These are phyloP conservation scores for Drosophila differens DNA, from an alignment of 2,888 invertebrate species.

Conservation along the genomic window DNA sequence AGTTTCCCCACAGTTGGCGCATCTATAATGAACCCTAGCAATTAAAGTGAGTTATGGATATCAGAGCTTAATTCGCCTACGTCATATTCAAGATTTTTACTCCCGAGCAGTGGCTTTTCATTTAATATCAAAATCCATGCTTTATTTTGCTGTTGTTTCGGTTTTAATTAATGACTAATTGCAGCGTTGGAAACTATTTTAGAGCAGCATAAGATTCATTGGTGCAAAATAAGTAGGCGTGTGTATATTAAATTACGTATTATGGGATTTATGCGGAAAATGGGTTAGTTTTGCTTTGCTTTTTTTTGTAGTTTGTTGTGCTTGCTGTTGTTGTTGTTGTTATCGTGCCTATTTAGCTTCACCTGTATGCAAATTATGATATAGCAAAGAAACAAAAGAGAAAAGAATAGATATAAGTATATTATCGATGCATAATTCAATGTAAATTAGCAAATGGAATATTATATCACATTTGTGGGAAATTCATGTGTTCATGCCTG, in stretches of 20 bases:
- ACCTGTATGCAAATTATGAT: conserved; percentile 44
- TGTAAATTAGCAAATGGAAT: conserved; percentile 46
- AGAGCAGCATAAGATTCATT: conserved; percentile 18
- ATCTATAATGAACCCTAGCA: conserved; percentile 9
- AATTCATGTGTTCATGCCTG: conserved; percentile 17
- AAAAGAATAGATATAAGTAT: neutral
- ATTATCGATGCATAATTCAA: conserved; percentile 40
- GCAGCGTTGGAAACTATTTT: conserved; percentile 6
- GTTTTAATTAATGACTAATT: conserved; percentile 44
- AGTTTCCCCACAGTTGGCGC: conserved; percentile 23
- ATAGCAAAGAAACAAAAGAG: neutral
- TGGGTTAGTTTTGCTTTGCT: conserved; percentile 13
- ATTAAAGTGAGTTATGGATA: conserved; percentile 30
- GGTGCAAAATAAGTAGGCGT: conserved; percentile 4
- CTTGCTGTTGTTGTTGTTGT: neutral
- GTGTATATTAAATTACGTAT: conserved; percentile 13
- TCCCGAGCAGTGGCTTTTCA: conserved; percentile 6
- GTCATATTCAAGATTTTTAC: conserved; percentile 39
- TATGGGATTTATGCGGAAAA: conserved; percentile 26
- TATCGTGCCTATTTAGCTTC: conserved; percentile 2
- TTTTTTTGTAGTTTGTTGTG: conserved; percentile 9
- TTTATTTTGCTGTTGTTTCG: conserved; percentile 22
- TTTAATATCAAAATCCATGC: conserved; percentile 28
- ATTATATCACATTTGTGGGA: conserved; percentile 43
- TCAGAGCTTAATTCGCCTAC: conserved; percentile 12